phyloP scores from a whole-genome alignment of 1,140 invertebrate species.

The roundworm (Caenorhabditis elegans) region DNA sequence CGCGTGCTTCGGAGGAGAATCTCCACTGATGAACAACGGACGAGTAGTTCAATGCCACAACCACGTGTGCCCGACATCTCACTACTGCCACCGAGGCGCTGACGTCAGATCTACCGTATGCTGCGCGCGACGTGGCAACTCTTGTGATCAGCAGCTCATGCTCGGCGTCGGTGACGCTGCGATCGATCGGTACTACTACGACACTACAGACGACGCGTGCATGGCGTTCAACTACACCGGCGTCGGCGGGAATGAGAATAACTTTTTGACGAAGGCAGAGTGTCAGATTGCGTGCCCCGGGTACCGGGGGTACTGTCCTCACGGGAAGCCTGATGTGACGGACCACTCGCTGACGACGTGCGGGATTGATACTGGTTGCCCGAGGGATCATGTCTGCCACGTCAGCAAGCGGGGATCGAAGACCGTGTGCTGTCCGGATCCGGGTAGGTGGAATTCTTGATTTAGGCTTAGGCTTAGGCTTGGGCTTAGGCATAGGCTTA shows the following conservation, averaged over 20 bases:
- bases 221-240: slow-evolving; percentile 77
- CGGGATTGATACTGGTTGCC: slow-evolving; percentile 50
- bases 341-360: slow-evolving; percentile 33
- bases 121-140: neutral
- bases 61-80: slow-evolving; percentile 33
- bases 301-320: slow-evolving; percentile 48
- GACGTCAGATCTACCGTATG: slow-evolving; percentile 38
- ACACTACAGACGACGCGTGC: slow-evolving; percentile 73
- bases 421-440: slow-evolving; percentile 50
- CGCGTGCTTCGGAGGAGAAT: slow-evolving; percentile 50
- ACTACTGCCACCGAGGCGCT: slow-evolving; percentile 47
- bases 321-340: slow-evolving; percentile 44
- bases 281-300: slow-evolving; percentile 76
- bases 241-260: slow-evolving; percentile 80
- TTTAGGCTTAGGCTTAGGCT: too few relatives aligned
- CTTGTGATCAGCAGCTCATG: slow-evolving; percentile 47
- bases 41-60: slow-evolving; percentile 45
- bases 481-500: too few relatives aligned
- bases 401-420: slow-evolving; percentile 45
- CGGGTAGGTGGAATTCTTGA: neutral
- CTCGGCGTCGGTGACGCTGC: slow-evolving; percentile 44
- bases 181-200: slow-evolving; percentile 71
- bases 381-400: slow-evolving; percentile 46
- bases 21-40: slow-evolving; percentile 25
- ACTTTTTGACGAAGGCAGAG: slow-evolving; percentile 78